Percentiles rank a stretch among this genome's conserved stretches.
phyloP scores from a whole-genome alignment of 2,113 vertebrate species.

The Merops nubicus region DNA sequence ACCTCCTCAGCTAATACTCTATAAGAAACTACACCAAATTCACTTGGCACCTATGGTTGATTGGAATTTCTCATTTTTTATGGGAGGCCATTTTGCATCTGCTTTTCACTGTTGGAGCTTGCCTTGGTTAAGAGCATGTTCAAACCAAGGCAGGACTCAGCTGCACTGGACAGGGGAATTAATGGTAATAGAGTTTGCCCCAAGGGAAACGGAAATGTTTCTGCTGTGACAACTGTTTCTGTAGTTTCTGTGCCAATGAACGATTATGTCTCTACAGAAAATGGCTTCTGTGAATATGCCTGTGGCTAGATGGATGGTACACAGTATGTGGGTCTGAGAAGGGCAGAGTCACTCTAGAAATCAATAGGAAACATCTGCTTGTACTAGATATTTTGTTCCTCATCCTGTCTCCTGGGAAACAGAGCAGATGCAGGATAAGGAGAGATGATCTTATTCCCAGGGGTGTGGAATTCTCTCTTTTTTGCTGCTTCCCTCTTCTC shows the following conservation, averaged over 20 bases:
- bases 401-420: constrained; percentile 12
- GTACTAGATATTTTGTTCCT: constrained; percentile 24
- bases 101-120: background rate
- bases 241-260: constrained; percentile 49
- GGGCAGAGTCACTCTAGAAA: constrained; percentile 55
- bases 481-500: background rate
- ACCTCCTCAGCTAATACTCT: background rate
- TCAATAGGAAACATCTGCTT: constrained; percentile 49
- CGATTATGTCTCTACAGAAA: constrained; percentile 38
- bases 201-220: constrained; percentile 25
- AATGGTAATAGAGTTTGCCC: background rate
- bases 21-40: background rate
- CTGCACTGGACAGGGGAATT: background rate
- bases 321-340: background rate
- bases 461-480: background rate
- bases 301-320: constrained; percentile 25
- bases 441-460: constrained; percentile 25
- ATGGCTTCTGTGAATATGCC: constrained; percentile 36
- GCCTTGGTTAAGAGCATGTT: background rate
- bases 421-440: constrained; percentile 25
- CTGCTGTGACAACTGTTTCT: constrained; percentile 21
- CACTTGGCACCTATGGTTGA: background rate
- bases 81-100: background rate
- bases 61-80: background rate
- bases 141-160: background rate